phyloP scores from a whole-genome alignment of 2,113 vertebrate species.

The Sphyrna mokarran region DNA sequence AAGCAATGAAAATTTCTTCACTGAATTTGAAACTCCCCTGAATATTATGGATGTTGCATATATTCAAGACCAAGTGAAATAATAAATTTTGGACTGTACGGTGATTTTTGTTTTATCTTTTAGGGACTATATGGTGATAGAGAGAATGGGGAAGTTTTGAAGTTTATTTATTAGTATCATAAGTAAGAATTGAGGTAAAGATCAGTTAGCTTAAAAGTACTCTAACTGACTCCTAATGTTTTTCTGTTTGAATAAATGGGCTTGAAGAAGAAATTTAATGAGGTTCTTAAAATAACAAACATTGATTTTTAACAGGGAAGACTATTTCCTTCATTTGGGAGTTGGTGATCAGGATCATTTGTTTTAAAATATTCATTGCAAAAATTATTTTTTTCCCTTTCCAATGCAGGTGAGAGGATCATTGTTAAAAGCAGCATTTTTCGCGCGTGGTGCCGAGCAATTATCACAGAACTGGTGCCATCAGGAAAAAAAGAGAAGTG shows the following conservation, averaged over 20 bases:
- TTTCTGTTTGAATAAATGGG: background rate
- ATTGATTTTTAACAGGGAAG: background rate
- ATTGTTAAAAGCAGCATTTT: constrained; percentile 59
- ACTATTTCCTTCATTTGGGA: background rate
- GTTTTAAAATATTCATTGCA: background rate
- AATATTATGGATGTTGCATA: too few species aligned
- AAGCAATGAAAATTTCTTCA: too few species aligned
- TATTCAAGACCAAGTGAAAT: too few species aligned
- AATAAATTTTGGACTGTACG: too few species aligned
- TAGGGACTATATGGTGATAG: too few species aligned
- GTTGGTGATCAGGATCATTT: background rate
- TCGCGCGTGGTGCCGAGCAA: constrained; percentile 70
- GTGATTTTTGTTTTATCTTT: too few species aligned
- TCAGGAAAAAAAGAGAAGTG: constrained; percentile 46
- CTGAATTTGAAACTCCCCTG: too few species aligned
- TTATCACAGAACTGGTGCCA: constrained; percentile 62
- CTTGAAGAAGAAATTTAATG: background rate
- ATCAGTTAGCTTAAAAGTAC: too few species aligned
- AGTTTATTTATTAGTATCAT: too few species aligned
- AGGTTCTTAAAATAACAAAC: background rate
- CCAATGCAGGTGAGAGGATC: constrained; percentile 56
- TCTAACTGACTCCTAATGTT: too few species aligned
- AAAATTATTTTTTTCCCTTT: constrained; percentile 37
- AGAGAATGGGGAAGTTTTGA: too few species aligned
- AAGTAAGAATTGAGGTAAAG: too few species aligned